A percentile compares a stretch with the other conserved stretches of the same genome.
Evolutionary conservation across 37 sponge, comb jelly and placozoan genomes (phyloP).

Genomic region (Aphrocallistes beatrix): DNA sequence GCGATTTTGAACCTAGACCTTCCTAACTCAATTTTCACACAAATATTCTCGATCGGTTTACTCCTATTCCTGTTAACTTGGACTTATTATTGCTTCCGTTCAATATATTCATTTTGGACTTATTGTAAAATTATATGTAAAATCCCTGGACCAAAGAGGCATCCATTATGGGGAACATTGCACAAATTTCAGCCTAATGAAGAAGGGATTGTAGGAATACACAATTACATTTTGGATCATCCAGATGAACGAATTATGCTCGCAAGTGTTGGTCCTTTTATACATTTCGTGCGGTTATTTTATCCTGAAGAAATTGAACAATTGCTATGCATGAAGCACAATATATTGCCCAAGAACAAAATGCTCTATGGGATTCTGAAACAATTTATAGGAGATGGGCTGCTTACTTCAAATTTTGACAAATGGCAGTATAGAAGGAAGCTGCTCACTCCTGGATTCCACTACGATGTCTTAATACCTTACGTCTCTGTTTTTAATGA

Average conservation of each 20-base stretch:
- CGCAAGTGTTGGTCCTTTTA: background rate
- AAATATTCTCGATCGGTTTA: too few species aligned
- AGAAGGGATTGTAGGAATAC: background rate
- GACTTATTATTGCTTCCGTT: too few species aligned
- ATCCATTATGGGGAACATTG: background rate
- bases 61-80: too few species aligned
- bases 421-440: constrained; percentile 59
- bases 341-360: background rate
- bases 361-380: background rate
- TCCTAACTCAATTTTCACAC: too few species aligned
- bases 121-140: background rate
- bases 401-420: constrained; percentile 50
- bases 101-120: background rate
- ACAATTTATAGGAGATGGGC: constrained; percentile 44
- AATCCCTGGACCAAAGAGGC: background rate
- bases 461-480: constrained; percentile 53
- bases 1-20: too few species aligned
- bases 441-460: constrained; percentile 75
- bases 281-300: background rate
- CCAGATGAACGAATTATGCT: background rate
- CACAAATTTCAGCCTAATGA: background rate
- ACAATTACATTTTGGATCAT: background rate
- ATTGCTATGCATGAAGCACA: background rate
- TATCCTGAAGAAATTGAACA: background rate
- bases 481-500: constrained; percentile 55